Base-by-base conservation (phyloP, 2,797 vertebrate species). In the Phoebastria nigripes region DNA sequence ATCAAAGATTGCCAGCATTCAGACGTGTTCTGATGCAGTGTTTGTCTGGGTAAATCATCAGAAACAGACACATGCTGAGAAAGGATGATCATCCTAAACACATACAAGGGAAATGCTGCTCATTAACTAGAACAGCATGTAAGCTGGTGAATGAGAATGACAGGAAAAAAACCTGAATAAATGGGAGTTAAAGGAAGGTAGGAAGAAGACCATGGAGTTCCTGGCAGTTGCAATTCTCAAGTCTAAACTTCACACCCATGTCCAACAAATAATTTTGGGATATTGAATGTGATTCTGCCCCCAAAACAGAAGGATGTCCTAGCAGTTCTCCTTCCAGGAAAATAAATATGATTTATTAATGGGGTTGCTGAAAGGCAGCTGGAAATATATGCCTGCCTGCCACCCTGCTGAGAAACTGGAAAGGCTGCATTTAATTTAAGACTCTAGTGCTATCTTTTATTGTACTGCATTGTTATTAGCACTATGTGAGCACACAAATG, bases 361-460 rank as follows among this genome's bases (percentile, higher is more conserved):
- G 42, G 61, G 19, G 33, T 44, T 96, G 96, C 82, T 96, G 96
- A 96, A 97, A 96, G 91, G 90, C 93, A 96, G 94, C 89, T 96
- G 96, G 96, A 96, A 95, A 96, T 71, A 49, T 59, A 90, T 20
- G 90, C 71, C 96, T 97, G 94, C 81, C 83, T 95, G 93, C 88
- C 83, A 94, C 90, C 96, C 96, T 92, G 92, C 95, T 95, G 95
- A 90, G 96, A 94, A 82, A 84, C 90, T 96, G 90, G 95, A 85
- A 95, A 87, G 69, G 63, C 93, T 96, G 96, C 37, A 42, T 84
- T 94, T 82, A 88, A 94, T 94, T 97, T 93, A 62, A 85, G 94
- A 69, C 59, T 84, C 78, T 46, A 61, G 83, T 71, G 86, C 94
- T 97, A 92, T 97, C 96, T 93, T 91, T 96, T 72, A 70, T 88